Conservation (phyloP, 1,140 invertebrate species). For the Microplitis mediator region DNA sequence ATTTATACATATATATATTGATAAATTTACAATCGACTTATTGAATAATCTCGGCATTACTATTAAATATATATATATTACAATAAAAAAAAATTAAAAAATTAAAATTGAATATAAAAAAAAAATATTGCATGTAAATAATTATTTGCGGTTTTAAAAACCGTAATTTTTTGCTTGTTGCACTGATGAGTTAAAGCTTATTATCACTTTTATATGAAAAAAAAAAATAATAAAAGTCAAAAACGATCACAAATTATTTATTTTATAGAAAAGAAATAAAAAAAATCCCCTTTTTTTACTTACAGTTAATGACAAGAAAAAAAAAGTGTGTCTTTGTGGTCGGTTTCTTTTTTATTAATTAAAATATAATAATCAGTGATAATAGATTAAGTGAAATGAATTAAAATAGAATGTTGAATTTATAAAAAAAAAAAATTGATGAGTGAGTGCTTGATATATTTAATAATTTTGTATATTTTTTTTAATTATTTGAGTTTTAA, state of each 20-base stretch:
- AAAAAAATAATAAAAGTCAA: not conserved
- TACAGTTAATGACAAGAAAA: too few relatives aligned
- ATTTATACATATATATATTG: too few relatives aligned
- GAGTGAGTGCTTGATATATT: not conserved
- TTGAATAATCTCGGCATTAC: too few relatives aligned
- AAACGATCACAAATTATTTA: not conserved
- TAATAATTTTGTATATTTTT: too few relatives aligned
- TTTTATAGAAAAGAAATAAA: not conserved
- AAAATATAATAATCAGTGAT: conserved; percentile 1
- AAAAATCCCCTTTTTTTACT: not conserved
- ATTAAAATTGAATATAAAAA: not conserved
- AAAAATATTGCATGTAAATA: not conserved
- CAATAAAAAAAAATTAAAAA: not conserved
- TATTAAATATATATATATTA: too few relatives aligned
- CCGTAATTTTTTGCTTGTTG: not conserved
- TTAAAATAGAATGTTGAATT: not conserved
- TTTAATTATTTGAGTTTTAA: too few relatives aligned
- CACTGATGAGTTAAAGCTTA: not conserved
- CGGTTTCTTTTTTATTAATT: not conserved
- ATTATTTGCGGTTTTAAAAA: not conserved
- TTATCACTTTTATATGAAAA: not conserved
- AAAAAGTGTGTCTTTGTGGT: too few relatives aligned
- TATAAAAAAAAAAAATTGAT: not conserved
- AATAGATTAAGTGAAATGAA: not conserved
- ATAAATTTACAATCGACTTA: too few relatives aligned